Base-by-base conservation (phyloP, 2,888 invertebrate genomes). In the Vannuccia rotundouncinata region DNA sequence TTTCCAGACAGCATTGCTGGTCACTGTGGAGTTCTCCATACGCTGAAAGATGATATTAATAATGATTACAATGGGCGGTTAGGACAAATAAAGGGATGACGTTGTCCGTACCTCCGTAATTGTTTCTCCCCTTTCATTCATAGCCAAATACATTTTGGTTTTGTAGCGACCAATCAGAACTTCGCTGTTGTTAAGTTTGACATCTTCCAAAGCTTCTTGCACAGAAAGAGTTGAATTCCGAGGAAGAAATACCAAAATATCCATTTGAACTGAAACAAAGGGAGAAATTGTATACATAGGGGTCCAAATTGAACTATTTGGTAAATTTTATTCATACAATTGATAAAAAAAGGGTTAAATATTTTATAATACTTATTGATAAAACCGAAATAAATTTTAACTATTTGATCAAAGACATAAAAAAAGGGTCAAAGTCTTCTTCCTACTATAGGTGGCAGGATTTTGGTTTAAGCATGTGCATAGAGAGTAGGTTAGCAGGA, bases 141-240 rank as follows among this genome's bases (percentile, higher is more conserved):
- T 66, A 2, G 66, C 66, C 66, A 66, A 2, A 66, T 66, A 66
- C 17, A 22, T 66, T 5, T 66, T 66, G 66, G 66, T 66, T 66
- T 66, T 66, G 25, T n/a, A 66, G 2, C 66, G 10, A 22, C 66
- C 22, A 22, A 66, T 66, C 22, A 66, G 2, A 2, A 66, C 66
- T 5, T 66, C 66, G 22, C 66, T 66, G 2, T 27, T 27, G 25
- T 66, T 66, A 22, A 66, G 5, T 5, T 22, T 17, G 25, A 66
- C 2, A 22, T 22, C 66, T 22, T 27, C 22, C 66, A 66, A 22
- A 5, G 66, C 66, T 5, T 66, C 66, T 27, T 66, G 22, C 2
- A 66, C 66, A 22, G 66, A 66, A 2, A 66, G 10, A 22, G 66
- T 66, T 22, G 66, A 22, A 17, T 45, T 17, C 22, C 25, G 10